Percentiles rank a stretch among this genome's conserved stretches.
Conservation (phyloP, 2,797 vertebrate species). For the Triplophysa yarkandensis region DNA sequence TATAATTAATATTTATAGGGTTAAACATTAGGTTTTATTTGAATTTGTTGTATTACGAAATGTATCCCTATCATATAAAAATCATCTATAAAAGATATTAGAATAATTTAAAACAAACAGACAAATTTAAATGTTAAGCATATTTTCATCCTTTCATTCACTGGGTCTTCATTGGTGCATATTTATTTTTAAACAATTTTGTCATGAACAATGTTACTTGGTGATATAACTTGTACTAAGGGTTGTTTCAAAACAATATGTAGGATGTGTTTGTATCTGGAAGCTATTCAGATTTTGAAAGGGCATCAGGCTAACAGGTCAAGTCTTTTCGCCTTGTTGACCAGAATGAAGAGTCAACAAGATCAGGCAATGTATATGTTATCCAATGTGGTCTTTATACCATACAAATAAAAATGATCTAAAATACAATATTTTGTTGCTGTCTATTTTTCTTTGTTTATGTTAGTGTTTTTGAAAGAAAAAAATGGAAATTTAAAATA, state of each 20-base stretch:
- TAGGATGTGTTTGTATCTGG: background rate
- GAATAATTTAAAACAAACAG: background rate
- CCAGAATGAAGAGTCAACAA: background rate
- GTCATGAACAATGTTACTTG: conserved; percentile 21
- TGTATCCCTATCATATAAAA: background rate
- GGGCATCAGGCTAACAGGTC: background rate
- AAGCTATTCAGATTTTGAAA: background rate
- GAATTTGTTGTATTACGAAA: background rate
- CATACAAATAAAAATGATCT: conserved; percentile 41
- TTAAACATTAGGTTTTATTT: background rate
- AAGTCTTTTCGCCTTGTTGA: conserved; percentile 1
- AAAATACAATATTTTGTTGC: conserved; percentile 3
- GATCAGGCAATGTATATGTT: conserved; percentile 26
- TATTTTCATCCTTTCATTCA: background rate
- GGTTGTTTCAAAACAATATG: background rate
- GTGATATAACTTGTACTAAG: background rate
- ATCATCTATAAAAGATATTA: background rate
- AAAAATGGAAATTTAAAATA: background rate
- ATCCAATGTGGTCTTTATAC: conserved; percentile 25
- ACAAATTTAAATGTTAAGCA: background rate
- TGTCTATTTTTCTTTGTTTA: background rate
- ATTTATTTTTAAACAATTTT: conserved; percentile 30
- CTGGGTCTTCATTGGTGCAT: background rate
- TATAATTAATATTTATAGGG: background rate
- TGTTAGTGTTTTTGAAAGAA: background rate